phyloP scores from a whole-genome alignment of 2,113 vertebrate genomes.

The Tonatia bakeri region DNA sequence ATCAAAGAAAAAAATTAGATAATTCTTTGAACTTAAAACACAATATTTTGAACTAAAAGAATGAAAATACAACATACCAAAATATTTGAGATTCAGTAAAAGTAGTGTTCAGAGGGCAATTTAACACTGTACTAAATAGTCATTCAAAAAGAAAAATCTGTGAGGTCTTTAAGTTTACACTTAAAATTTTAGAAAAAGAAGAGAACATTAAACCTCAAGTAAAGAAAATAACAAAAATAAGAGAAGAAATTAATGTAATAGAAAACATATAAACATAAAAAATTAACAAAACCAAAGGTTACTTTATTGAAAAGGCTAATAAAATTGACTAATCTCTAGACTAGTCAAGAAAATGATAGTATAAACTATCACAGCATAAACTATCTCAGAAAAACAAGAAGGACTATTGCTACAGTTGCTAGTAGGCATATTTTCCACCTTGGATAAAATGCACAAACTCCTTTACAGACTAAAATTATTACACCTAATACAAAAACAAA shows the following conservation, averaged over 20 bases:
- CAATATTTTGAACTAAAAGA: background rate
- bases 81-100: background rate
- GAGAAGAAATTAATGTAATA: background rate
- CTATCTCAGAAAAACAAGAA: background rate
- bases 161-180: background rate
- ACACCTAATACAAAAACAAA: background rate
- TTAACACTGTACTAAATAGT: background rate
- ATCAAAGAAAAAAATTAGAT: background rate
- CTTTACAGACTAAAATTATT: background rate
- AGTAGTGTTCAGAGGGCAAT: background rate
- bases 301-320: background rate
- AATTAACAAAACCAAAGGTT: background rate
- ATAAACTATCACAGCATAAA: background rate
- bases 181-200: background rate
- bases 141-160: background rate
- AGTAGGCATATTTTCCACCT: background rate
- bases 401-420: background rate
- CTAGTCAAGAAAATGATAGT: background rate
- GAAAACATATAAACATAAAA: background rate
- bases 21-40: conserved; percentile 7
- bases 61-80: background rate
- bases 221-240: background rate
- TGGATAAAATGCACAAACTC: background rate
- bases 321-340: background rate
- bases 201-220: background rate